These are phyloP conservation scores for Cuniculus paca DNA, from an alignment of 2,797 vertebrate species.

Conservation along the genomic window DNA sequence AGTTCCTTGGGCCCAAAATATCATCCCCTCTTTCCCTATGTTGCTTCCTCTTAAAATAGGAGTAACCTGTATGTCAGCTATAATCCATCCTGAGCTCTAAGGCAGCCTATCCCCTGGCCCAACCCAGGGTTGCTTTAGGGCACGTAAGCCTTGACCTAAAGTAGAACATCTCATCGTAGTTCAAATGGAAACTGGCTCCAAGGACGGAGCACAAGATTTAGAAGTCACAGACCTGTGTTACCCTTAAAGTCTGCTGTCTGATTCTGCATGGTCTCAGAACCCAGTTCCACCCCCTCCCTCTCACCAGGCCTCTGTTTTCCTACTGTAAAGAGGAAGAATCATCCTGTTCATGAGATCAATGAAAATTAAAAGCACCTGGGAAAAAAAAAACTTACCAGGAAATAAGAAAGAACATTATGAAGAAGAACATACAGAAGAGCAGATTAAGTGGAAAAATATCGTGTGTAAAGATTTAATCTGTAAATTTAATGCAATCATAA, in stretches of 20 bases:
- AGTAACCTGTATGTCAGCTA: neutral
- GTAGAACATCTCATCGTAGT: neutral
- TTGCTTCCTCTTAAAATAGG: neutral
- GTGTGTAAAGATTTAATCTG: neutral
- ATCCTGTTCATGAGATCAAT: neutral
- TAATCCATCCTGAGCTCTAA: neutral
- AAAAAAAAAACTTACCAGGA: constrained; percentile 8
- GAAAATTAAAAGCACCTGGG: neutral
- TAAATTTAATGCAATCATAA: constrained; percentile 9
- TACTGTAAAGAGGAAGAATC: neutral
- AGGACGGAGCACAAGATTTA: neutral
- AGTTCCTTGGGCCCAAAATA: neutral
- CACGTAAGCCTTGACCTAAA: neutral
- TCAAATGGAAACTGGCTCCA: neutral
- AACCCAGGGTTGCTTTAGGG: neutral
- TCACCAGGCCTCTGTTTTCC: neutral
- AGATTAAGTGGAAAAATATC: neutral
- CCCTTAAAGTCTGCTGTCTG: neutral
- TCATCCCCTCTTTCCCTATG: too few species aligned
- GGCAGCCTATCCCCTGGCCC: neutral
- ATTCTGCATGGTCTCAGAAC: neutral
- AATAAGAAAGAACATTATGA: constrained; percentile 7
- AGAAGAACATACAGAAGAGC: neutral
- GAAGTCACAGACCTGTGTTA: neutral
- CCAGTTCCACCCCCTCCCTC: neutral